Percentiles rank a stretch among this genome's conserved stretches.
phyloP scores from a whole-genome alignment of 2,888 invertebrate species.

The Griposia aprilina region DNA sequence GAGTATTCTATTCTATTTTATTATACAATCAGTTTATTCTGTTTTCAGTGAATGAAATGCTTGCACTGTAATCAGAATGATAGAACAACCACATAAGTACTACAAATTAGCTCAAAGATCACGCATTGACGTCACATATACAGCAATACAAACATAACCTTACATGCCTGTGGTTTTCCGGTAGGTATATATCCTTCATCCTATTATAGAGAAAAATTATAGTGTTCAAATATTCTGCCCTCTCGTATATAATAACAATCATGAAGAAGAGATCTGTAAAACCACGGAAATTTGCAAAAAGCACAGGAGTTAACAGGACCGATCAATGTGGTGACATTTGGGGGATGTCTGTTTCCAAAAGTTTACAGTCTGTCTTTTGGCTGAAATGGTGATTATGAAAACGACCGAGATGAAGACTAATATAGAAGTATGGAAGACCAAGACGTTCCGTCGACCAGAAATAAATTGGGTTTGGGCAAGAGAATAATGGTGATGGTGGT shows the following conservation, averaged over 20 bases:
- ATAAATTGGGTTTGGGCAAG: too few species aligned
- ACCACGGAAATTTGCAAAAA: not conserved
- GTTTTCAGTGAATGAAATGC: too few species aligned
- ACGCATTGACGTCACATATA: not conserved
- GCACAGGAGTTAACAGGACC: too few species aligned
- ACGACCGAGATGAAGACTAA: not conserved
- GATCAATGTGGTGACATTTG: not conserved
- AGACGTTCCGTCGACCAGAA: not conserved
- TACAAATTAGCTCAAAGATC: constrained; percentile 8
- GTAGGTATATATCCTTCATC: not conserved
- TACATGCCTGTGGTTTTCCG: constrained; percentile 16
- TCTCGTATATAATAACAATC: not conserved
- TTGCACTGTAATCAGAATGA: too few species aligned
- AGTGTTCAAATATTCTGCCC: not conserved
- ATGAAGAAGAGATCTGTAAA: not conserved
- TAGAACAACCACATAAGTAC: not conserved
- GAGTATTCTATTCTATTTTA: too few species aligned
- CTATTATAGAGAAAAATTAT: not conserved
- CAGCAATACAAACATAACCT: not conserved
- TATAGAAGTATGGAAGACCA: not conserved
- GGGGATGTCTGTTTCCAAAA: too few species aligned
- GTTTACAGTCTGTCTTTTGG: not conserved
- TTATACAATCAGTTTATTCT: too few species aligned
- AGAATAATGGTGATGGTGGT: not conserved
- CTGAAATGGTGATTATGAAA: not conserved